Evolutionary conservation across 2,888 invertebrate species (phyloP).

Genomic region (Steinernema carpocapsae): DNA sequence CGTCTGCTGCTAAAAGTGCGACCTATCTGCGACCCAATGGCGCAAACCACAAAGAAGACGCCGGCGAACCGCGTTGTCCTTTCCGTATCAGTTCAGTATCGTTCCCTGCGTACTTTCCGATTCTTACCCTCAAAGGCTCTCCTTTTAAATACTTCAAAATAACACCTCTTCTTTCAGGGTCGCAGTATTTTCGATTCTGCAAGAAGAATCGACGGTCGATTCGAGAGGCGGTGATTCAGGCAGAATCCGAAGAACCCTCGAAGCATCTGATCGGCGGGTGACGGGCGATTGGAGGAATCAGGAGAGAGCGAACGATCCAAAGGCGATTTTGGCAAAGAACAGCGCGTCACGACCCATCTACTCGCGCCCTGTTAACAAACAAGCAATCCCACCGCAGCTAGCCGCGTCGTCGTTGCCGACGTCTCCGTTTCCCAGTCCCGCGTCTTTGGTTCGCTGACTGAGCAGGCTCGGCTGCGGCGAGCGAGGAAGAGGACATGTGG

Average conservation of each 20-base stretch:
- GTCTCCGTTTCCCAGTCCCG: too few relatives aligned
- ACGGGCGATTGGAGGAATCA: background rate
- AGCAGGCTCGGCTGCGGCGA: too few relatives aligned
- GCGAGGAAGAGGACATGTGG: slow-evolving; percentile 19
- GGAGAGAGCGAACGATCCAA: background rate
- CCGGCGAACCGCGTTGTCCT: background rate
- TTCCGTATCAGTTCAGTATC: slow-evolving; percentile 12
- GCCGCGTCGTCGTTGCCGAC: slow-evolving; percentile 4
- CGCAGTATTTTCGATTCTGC: too few relatives aligned
- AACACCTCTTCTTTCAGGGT: too few relatives aligned
- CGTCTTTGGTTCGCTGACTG: too few relatives aligned
- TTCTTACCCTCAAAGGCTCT: background rate
- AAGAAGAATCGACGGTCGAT: background rate
- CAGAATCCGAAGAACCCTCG: background rate
- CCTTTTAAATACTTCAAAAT: too few relatives aligned
- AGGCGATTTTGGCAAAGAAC: too few relatives aligned
- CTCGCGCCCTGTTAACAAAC: slow-evolving; percentile 29
- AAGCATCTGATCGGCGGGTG: background rate
- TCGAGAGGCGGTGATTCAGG: background rate
- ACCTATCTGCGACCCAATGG: background rate
- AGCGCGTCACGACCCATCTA: background rate
- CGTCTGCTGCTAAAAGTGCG: slow-evolving; percentile 31
- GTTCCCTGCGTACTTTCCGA: background rate
- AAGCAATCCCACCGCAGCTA: slow-evolving; percentile 1
- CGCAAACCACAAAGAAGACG: slow-evolving; percentile 8